Percentiles rank a stretch among this genome's conserved stretches.
Evolutionary conservation across 2,888 invertebrate genomes (phyloP).

Genomic region (Cerastoderma edule): DNA sequence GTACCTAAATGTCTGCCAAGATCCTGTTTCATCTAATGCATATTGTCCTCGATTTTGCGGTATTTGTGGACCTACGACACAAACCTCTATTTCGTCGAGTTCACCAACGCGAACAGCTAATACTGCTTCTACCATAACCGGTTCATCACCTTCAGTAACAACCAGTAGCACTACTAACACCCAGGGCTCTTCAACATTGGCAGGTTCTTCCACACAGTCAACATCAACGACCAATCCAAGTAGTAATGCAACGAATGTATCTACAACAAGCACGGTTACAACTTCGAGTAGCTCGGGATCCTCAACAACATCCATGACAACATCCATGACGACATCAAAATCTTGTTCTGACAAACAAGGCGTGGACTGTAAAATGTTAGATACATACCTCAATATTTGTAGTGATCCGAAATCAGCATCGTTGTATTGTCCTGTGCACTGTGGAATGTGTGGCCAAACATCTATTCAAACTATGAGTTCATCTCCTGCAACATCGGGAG

Average conservation of each 20-base stretch:
- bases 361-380: slow-evolving; percentile 29
- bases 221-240: not conserved
- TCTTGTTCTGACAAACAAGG: slow-evolving; percentile 27
- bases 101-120: too few species aligned
- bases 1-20: slow-evolving; percentile 12
- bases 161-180: not conserved
- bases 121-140: not conserved
- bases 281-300: not conserved
- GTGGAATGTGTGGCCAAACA: slow-evolving; percentile 32
- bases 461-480: slow-evolving; percentile 6
- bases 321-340: not conserved
- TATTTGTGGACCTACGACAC: slow-evolving; percentile 23
- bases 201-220: not conserved
- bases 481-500: not conserved
- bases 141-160: not conserved
- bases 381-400: slow-evolving; percentile 17
- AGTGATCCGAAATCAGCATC: slow-evolving; percentile 6
- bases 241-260: not conserved
- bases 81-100: too few species aligned
- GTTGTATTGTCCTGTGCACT: slow-evolving; percentile 27
- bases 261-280: not conserved
- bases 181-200: too few species aligned
- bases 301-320: not conserved
- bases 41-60: slow-evolving; percentile 35
- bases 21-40: slow-evolving; percentile 9